Base-by-base conservation (phyloP, 1,140 invertebrate genomes). In the Atopsyche davidsoni region DNA sequence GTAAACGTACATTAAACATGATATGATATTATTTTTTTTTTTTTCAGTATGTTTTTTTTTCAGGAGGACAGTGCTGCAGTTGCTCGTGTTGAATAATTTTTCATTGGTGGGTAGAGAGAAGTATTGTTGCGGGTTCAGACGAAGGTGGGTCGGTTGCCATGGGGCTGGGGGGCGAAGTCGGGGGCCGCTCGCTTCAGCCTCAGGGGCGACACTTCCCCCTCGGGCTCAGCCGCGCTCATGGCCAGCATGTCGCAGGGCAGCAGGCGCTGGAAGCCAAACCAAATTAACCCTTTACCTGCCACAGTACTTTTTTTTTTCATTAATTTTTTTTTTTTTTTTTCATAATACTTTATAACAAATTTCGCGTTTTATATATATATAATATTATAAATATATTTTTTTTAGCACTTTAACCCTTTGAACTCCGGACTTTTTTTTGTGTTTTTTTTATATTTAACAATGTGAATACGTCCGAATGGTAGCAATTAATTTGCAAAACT, bases 241-340 rank as follows among this genome's bases (percentile, higher is more conserved):
- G n/a, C 45, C 34, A 57, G 24, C 6, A 57, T 28, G 6, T 57
- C 54, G 19, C 50, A 52, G 14, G 49, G 54, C 1, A 57, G 49
- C 54, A 57, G 52, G 32, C 52, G 16, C 54, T 57, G 17, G 18
- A 44, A 39, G 14, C 17, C 22, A 46, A 46, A 34, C 11, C 2
- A 36, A 35, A 28, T 21, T 11, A 21, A 21, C n/a, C n/a, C 19
- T 7, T 28, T n/a, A 28, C 25, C 25, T 28, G n/a, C 6, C 6
- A 28, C n/a, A 7, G 24, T n/a, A 28, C n/a, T 6, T 28, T 28
- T 28, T 28, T 6, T 28, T 7, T n/a, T 28, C 6, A 28, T 28
- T 6, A 6, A 28, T 28, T 28, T 28, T 9, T 4, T 41, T 22
- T 18, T 7, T 18, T 4, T 22, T 19, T 18, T 41, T 10, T 18